A percentile compares a stretch with the other conserved stretches of the same genome.
Conservation (phyloP, 2,888 invertebrate species). For the Cistogaster globosa region DNA sequence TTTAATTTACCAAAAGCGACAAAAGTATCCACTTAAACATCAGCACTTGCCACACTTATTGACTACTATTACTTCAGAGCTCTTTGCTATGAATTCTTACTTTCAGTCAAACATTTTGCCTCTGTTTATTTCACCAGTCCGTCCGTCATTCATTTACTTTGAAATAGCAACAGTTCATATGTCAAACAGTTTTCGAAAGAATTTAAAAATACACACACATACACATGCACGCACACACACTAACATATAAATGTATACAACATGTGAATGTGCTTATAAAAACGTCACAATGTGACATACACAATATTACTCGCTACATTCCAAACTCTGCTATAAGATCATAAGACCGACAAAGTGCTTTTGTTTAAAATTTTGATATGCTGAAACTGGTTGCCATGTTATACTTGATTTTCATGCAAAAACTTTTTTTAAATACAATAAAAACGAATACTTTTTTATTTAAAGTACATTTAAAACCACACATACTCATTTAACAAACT, state of each 20-base stretch:
- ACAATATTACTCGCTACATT: not conserved
- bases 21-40: constrained; percentile 70
- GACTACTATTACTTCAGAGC: constrained; percentile 13
- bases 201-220: constrained; percentile 18
- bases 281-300: constrained; percentile 15
- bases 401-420: constrained; percentile 63
- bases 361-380: constrained; percentile 52
- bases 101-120: constrained; percentile 13
- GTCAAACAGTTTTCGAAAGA: constrained; percentile 59
- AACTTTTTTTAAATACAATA: constrained; percentile 38
- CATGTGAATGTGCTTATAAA: not conserved
- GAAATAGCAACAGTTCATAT: constrained; percentile 70
- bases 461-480: constrained; percentile 58
- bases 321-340: constrained; percentile 21
- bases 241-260: too few species aligned
- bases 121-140: constrained; percentile 20
- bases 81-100: constrained; percentile 14
- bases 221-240: constrained; percentile 1
- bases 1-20: constrained; percentile 69
- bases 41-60: constrained; percentile 60
- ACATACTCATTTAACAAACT: constrained; percentile 33
- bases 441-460: constrained; percentile 36
- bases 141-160: constrained; percentile 47
- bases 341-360: constrained; percentile 51
- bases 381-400: constrained; percentile 60